These are phyloP conservation scores for Nemurella pictetii DNA, from an alignment of 2,888 invertebrate genomes.

Conservation along the genomic window DNA sequence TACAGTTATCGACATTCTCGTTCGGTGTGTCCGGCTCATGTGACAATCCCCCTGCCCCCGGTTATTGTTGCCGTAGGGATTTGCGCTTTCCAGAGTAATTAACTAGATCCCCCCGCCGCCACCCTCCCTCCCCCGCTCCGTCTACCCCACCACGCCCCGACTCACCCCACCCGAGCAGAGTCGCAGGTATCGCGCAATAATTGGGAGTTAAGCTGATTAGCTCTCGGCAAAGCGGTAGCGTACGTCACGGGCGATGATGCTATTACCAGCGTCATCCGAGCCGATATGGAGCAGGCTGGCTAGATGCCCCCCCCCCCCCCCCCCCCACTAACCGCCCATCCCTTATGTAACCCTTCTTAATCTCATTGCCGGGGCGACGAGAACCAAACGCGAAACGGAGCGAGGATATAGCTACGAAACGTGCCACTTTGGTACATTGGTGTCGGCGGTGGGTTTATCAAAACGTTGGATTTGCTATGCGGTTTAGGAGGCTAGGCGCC, in stretches of 20 bases:
- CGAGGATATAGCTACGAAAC: too few relatives aligned
- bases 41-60: background rate
- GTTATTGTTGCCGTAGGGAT: background rate
- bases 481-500: too few relatives aligned
- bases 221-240: background rate
- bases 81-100: background rate
- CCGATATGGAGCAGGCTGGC: background rate
- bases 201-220: background rate
- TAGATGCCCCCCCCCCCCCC: background rate
- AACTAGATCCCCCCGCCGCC: background rate
- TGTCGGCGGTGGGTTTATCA: background rate
- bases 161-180: background rate
- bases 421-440: background rate
- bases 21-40: too few relatives aligned
- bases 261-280: background rate
- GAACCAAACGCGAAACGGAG: background rate
- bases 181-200: slow-evolving; percentile 5
- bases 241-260: background rate
- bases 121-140: slow-evolving; percentile 1
- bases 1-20: too few relatives aligned
- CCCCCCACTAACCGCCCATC: background rate
- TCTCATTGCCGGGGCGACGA: background rate
- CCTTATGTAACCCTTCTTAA: background rate
- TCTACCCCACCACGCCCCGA: slow-evolving; percentile 30
- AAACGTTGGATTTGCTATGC: background rate